Evolutionary conservation across 1,140 invertebrate species (phyloP), one percentile per base, ranked within the genome.

Genomic region (Chlorops oryzae): DNA sequence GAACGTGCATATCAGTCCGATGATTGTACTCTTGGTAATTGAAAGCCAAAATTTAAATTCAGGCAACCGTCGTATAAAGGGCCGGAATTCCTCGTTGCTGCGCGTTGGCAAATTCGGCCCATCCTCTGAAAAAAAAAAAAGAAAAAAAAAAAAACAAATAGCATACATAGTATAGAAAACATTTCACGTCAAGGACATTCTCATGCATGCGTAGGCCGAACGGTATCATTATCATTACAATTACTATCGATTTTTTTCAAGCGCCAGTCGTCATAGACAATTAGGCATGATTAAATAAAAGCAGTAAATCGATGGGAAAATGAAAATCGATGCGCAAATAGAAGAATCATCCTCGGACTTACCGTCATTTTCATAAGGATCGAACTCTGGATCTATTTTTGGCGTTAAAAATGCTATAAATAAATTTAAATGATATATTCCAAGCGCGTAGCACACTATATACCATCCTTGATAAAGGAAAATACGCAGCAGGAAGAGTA

Each of bases 11-110:
- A 87, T 77, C 61, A 95, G 81, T 23, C 87, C 92, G 58, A 99
- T 80, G 2, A 92, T 44, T n/a, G 95, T 96, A 41, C 95, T 95
- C 72, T 95, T 98, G 32, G 90, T 87, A 40, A 96, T 88, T 58
- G 93, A 96, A 63, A 97, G 86, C 97, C 97, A 99, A 76, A 99
- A 99, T 77, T 99, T 99, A 72, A 99, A 99, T 79, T 99, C 97
- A 24, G 96, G 96, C 68, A 99, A 77, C 62, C 96, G 81, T 59
- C 96, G 79, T 69, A 99, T 98, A 70, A 99, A 99, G 38, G 97
- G 97, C 60, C 93, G 82, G 72, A 99, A 99, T 75, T 99, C 97
- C 77, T 99, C 96, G 69, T 90, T 95, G 22, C 85, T 84, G 72
- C 86, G 86, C 15, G 92, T 98, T 23, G 97, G 96, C 60, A 99